Evolutionary conservation across 2,797 vertebrate genomes (phyloP), one percentile per base, ranked within the genome.

Genomic region (Phrynocephalus forsythii): DNA sequence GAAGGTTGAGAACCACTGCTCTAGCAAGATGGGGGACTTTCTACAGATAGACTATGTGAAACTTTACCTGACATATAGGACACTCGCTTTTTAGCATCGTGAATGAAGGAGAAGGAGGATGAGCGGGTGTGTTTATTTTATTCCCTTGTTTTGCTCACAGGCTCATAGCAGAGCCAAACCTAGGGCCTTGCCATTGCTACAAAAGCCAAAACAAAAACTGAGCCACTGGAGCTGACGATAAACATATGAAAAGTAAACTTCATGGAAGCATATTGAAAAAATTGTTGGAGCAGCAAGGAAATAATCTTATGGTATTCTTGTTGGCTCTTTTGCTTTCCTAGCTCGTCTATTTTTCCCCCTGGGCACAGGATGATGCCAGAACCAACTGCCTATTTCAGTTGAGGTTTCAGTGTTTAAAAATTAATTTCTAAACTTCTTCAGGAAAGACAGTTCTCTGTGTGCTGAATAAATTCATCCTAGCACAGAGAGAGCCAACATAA

Each of bases 151-250:
- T 91, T 93, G 87, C 18, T 87, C 6, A 1, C 6, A 30, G 78
- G 86, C 84, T 85, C 66, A 83, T 73, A 56, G 33, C 80, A 87
- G 71, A 94, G 87, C 90, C 88, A 82, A 88, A 71, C 26, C 52
- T 79, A 90, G 88, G 81, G 86, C 91, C 90, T 63, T 87, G 67
- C 75, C 90, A 91, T 93, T 90, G 1, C 83, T 72, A 16, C 76
- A 86, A 84, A 91, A 92, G 89, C 76, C 88, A 87, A 93, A 90
- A 78, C 63, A n/a, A 52, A 86, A 71, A 28, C 50, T 68, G 52
- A 92, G 78, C 72, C 77, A 2, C 72, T 83, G 88, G 91, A 94
- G 86, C 85, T 52, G 1, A 69, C 86, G 79, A 79, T 87, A 86
- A 90, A 91, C 82, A 86, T 78, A 56, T 67, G 73, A 86, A 8